A percentile compares a stretch with the other conserved stretches of the same genome.
phyloP scores from a whole-genome alignment of 1,140 invertebrate genomes.

The Periplaneta americana region DNA sequence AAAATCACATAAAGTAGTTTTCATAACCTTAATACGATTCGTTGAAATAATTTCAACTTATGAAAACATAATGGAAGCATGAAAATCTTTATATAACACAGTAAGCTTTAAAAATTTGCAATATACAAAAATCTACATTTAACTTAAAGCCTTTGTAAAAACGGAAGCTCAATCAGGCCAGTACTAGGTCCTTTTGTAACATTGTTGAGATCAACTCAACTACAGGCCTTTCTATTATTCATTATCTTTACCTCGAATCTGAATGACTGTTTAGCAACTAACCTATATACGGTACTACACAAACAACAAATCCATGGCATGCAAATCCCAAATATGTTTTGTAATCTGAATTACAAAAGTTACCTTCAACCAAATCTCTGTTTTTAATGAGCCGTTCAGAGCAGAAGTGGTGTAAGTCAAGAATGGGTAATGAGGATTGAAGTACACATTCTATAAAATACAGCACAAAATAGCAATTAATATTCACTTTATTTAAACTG shows the following conservation, averaged over 20 bases:
- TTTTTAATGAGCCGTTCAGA: too few species aligned
- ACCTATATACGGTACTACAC: too few species aligned
- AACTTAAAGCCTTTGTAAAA: background rate
- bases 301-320: background rate
- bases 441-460: too few species aligned
- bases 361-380: too few species aligned
- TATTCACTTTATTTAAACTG: too few species aligned
- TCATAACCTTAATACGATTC: background rate
- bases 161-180: background rate
- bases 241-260: background rate
- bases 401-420: too few species aligned
- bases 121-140: background rate
- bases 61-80: background rate
- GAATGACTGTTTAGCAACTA: background rate
- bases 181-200: background rate
- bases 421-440: too few species aligned
- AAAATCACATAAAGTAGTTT: too few species aligned
- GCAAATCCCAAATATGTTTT: too few species aligned
- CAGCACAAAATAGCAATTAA: too few species aligned
- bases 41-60: background rate
- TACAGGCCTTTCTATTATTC: background rate
- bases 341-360: too few species aligned
- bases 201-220: background rate
- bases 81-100: background rate
- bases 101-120: background rate